Conservation (phyloP, 2,888 invertebrate genomes). For the Dicranocentrus wangi region DNA sequence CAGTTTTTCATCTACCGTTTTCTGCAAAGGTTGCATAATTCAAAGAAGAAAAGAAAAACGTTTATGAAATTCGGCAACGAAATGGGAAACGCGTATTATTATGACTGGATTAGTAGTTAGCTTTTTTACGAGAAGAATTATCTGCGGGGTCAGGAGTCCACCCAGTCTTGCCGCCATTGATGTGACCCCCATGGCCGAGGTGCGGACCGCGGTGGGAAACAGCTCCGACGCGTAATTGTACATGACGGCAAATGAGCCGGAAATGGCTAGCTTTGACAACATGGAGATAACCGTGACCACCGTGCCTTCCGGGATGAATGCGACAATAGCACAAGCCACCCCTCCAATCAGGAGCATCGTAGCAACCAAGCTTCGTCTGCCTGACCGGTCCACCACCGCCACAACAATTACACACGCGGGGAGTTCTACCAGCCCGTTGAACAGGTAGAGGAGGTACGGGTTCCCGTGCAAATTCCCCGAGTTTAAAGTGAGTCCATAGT, state of each 20-base stretch:
- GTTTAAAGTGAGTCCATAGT: conserved; percentile 88
- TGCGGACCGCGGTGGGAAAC: conserved; percentile 85
- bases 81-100: background rate
- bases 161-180: conserved; percentile 83
- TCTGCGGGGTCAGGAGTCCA: conserved; percentile 71
- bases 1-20: conserved; percentile 85
- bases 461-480: conserved; percentile 86
- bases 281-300: conserved; percentile 45
- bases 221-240: conserved; percentile 91
- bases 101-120: background rate
- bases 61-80: conserved; percentile 8
- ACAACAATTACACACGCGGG: conserved; percentile 85
- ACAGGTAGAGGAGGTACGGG: conserved; percentile 86
- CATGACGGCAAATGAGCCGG: conserved; percentile 89
- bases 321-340: conserved; percentile 27
- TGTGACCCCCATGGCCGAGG: conserved; percentile 87
- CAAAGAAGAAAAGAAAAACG: background rate
- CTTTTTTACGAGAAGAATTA: conserved; percentile 49
- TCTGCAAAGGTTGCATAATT: conserved; percentile 74
- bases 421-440: conserved; percentile 86
- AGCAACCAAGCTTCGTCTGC: conserved; percentile 24
- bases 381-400: conserved; percentile 81
- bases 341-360: conserved; percentile 34
- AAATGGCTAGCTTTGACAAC: conserved; percentile 72
- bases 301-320: conserved; percentile 37